phyloP scores from a whole-genome alignment of 2,113 vertebrate genomes.

The Peromyscus californicus region DNA sequence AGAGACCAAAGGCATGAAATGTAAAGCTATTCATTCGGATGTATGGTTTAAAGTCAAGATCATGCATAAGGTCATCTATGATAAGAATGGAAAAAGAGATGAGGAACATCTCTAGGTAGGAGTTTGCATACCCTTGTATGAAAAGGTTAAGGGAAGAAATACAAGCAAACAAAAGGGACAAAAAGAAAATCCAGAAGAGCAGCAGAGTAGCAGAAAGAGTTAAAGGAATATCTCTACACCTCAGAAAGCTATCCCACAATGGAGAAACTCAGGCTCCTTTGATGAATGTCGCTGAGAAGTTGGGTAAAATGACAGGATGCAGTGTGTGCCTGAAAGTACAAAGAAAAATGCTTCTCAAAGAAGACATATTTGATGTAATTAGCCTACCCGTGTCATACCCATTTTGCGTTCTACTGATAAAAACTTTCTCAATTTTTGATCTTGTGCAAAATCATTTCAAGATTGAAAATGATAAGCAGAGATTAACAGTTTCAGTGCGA shows the following conservation, averaged over 20 bases:
- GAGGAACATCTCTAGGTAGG: background rate
- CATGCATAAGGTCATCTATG: background rate
- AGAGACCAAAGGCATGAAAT: background rate
- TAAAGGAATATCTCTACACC: background rate
- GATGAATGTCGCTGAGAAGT: conserved; percentile 24
- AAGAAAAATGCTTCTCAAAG: conserved; percentile 59
- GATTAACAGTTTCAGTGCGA: conserved; percentile 22
- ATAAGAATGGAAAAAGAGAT: background rate
- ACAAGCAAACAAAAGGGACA: background rate
- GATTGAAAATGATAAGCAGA: conserved; percentile 10
- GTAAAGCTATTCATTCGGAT: background rate
- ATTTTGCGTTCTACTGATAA: conserved; percentile 44
- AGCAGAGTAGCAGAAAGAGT: background rate
- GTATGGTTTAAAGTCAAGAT: background rate
- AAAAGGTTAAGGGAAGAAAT: background rate
- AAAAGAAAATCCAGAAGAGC: background rate
- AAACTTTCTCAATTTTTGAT: conserved; percentile 57
- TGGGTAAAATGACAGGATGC: background rate
- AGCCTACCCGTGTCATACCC: background rate
- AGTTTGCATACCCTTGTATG: background rate
- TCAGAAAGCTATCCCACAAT: background rate
- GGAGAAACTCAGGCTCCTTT: background rate
- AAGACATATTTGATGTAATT: conserved; percentile 61
- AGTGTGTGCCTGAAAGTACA: conserved; percentile 6
- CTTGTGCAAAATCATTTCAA: conserved; percentile 48